phyloP scores from a whole-genome alignment of 2,888 invertebrate genomes.

The Drosophila falleni region DNA sequence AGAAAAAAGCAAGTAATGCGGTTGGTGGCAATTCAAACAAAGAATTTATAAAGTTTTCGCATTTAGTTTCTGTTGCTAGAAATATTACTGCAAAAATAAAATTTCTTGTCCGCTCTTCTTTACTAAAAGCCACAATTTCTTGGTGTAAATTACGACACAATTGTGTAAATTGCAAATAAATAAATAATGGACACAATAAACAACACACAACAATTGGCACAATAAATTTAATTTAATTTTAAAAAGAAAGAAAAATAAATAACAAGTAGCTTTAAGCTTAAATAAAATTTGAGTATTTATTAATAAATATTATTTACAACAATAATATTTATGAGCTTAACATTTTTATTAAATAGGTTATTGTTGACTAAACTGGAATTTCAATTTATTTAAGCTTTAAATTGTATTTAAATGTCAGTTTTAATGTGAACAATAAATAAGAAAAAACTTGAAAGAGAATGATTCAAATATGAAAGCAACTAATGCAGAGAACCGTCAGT shows the following conservation, averaged over 20 bases:
- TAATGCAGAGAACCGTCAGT: slow-evolving; percentile 11
- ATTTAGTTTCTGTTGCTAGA: not conserved
- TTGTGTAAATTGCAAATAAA: not conserved
- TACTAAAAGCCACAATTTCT: not conserved
- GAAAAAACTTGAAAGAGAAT: not conserved
- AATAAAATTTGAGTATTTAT: not conserved
- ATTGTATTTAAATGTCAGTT: slow-evolving; percentile 1
- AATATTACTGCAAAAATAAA: not conserved
- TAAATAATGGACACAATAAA: not conserved
- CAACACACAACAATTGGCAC: not conserved
- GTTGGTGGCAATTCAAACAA: not conserved
- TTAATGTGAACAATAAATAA: slow-evolving; percentile 10
- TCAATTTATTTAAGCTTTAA: not conserved
- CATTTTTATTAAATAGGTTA: not conserved
- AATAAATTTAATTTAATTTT: not conserved
- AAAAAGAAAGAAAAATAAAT: not conserved
- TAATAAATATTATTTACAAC: not conserved
- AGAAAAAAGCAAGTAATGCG: not conserved
- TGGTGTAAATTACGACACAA: not conserved
- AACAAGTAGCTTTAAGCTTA: not conserved
- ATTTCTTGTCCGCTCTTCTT: no score
- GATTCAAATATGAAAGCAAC: not conserved
- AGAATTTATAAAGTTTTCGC: not conserved
- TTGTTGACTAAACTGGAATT: not conserved
- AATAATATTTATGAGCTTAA: not conserved